These are phyloP conservation scores for Bombus vancouverensis DNA, from an alignment of 1,140 invertebrate species.

Conservation along the genomic window DNA sequence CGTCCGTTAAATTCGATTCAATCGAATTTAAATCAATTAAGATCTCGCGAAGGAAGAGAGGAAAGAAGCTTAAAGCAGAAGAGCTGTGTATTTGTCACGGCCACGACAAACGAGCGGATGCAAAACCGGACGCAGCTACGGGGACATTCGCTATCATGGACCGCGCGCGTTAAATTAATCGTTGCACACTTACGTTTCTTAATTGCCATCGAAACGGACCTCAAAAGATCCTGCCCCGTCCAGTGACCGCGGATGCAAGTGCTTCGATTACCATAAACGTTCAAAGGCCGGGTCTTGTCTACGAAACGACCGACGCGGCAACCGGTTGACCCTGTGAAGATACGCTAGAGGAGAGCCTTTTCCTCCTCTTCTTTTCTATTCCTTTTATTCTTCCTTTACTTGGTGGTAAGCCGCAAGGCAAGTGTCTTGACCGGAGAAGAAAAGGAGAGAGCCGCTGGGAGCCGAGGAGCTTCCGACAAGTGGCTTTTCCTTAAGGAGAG, in stretches of 20 bases:
- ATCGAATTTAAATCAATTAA: conserved; percentile 34
- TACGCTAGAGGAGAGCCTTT: background rate
- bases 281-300: background rate
- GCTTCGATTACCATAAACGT: conserved; percentile 30
- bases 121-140: background rate
- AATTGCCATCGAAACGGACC: conserved; percentile 32
- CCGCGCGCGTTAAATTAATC: conserved; percentile 32
- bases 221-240: conserved; percentile 1
- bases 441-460: conserved; percentile 4
- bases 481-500: conserved; percentile 50
- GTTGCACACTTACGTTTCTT: conserved; percentile 41
- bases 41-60: background rate
- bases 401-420: conserved; percentile 39
- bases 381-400: background rate
- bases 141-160: conserved; percentile 1
- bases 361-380: background rate
- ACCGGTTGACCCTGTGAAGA: background rate
- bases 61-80: background rate
- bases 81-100: background rate
- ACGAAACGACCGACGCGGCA: conserved; percentile 11
- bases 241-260: conserved; percentile 12
- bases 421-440: conserved; percentile 46
- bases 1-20: background rate
- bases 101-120: conserved; percentile 34
- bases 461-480: conserved; percentile 45